Percentiles rank a stretch among this genome's conserved stretches.
These are phyloP conservation scores for Myiozetetes cayanensis DNA, from an alignment of 2,113 vertebrate species.

Conservation along the genomic window DNA sequence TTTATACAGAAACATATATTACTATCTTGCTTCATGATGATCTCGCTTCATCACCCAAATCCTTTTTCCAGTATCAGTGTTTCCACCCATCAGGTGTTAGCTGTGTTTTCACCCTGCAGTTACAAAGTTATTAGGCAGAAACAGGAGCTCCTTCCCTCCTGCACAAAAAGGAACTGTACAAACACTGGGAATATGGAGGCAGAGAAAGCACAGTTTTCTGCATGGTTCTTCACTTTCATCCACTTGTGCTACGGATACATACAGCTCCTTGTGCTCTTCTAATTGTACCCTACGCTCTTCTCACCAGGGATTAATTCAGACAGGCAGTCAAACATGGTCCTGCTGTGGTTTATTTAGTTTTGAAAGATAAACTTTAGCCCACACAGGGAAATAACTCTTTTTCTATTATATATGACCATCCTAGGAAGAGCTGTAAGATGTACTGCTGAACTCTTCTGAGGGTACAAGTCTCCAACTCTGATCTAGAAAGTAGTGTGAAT, in stretches of 20 bases:
- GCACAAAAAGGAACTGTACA: not conserved
- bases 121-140: not conserved
- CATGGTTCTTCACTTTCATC: not conserved
- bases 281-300: not conserved
- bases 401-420: not conserved
- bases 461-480: not conserved
- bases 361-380: not conserved
- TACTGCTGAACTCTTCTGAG: not conserved
- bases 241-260: not conserved
- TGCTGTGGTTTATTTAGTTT: not conserved
- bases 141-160: not conserved
- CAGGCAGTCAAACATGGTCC: not conserved
- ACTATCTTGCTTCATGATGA: not conserved
- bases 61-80: not conserved
- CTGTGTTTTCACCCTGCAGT: not conserved
- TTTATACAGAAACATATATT: not conserved
- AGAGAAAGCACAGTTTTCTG: not conserved
- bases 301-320: not conserved
- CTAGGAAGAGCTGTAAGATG: not conserved
- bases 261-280: not conserved
- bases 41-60: not conserved
- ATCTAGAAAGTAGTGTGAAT: not conserved
- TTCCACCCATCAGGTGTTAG: not conserved
- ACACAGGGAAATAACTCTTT: not conserved
- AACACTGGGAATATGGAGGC: fast-evolving